Evolutionary conservation across 2,113 vertebrate genomes (phyloP).

Genomic region (Mobula birostris): DNA sequence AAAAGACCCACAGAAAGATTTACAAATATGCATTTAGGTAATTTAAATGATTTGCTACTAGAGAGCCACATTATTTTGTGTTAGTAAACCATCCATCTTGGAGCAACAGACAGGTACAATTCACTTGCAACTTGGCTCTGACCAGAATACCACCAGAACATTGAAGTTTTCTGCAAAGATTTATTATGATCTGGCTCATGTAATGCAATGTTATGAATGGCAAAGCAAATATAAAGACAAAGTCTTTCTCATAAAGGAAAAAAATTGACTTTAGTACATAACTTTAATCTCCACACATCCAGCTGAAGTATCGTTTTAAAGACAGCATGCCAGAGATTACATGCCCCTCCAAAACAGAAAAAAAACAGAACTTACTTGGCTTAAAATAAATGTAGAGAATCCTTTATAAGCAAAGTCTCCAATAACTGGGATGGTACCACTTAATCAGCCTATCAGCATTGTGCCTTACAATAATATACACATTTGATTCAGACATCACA

Average conservation of each 20-base stretch:
- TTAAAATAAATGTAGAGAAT: not conserved
- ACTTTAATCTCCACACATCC: not conserved
- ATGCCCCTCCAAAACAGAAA: too few species aligned
- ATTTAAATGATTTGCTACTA: not conserved
- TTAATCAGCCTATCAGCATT: not conserved
- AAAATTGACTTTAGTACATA: not conserved
- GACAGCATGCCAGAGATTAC: too few species aligned
- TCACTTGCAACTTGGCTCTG: not conserved
- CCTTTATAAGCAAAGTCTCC: not conserved
- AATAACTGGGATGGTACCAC: not conserved
- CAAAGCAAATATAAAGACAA: not conserved
- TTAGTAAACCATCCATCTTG: not conserved
- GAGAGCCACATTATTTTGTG: not conserved
- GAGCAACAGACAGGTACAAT: not conserved
- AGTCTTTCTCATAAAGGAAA: not conserved
- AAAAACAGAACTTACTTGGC: not conserved
- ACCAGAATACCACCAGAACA: not conserved
- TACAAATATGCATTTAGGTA: not conserved
- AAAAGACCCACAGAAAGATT: too few species aligned
- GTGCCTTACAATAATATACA: not conserved
- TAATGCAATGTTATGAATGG: not conserved
- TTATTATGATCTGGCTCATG: not conserved
- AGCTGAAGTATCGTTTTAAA: not conserved
- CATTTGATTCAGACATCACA: not conserved
- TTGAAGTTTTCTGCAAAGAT: not conserved